These are phyloP conservation scores for Phasianus colchicus DNA, from an alignment of 2,113 vertebrate genomes.

Conservation along the genomic window DNA sequence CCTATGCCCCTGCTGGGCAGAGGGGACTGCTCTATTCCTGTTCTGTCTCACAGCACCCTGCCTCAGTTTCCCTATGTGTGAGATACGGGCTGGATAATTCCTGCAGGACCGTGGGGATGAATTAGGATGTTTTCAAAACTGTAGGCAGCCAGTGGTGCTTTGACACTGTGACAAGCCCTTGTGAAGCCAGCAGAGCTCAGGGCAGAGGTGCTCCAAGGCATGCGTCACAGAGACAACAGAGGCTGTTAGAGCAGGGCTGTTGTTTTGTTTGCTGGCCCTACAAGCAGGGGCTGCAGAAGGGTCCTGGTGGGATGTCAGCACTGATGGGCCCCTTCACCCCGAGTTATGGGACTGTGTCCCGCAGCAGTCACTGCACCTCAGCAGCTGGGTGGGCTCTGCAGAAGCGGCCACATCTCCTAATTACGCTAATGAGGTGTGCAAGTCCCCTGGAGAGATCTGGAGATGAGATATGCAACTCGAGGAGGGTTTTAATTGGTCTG, in stretches of 20 bases:
- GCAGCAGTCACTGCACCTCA: not conserved
- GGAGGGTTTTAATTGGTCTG: slow-evolving; percentile 62
- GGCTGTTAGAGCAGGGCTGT: not conserved
- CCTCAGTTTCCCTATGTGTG: not conserved
- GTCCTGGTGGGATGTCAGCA: not conserved
- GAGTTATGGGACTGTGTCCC: not conserved
- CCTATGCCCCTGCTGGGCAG: not conserved
- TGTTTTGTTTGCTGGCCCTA: not conserved
- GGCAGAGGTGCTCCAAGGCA: not conserved
- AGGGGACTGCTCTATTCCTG: not conserved
- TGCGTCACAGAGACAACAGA: not conserved
- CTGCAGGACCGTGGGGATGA: not conserved
- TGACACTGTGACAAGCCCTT: not conserved
- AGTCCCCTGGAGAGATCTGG: slow-evolving; percentile 4
- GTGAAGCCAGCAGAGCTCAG: not conserved
- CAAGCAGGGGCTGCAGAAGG: not conserved
- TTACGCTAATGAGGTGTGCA: slow-evolving; percentile 55
- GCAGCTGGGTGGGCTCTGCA: slow-evolving; percentile 25
- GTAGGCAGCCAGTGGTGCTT: not conserved
- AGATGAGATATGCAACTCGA: not conserved
- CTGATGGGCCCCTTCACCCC: not conserved
- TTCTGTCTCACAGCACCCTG: not conserved
- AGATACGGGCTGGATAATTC: not conserved
- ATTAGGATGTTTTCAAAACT: not conserved
- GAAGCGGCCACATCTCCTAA: slow-evolving; percentile 3